These are phyloP conservation scores for Calycopis cecrops DNA, from an alignment of 1,140 invertebrate genomes.

Conservation along the genomic window DNA sequence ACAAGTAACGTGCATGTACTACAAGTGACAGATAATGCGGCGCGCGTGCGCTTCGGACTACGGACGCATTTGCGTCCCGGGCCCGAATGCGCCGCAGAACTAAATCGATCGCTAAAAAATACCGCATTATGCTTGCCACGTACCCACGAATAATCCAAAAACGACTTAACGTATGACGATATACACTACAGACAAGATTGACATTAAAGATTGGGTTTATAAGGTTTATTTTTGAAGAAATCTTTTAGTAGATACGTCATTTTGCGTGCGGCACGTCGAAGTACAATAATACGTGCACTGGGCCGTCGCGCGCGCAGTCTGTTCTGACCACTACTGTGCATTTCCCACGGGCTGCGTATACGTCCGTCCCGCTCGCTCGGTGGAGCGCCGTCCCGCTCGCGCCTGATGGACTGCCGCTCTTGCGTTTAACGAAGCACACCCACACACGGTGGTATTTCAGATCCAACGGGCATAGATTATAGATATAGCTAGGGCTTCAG, in stretches of 20 bases:
- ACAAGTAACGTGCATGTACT: conserved; percentile 32
- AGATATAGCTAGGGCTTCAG: conserved; percentile 38
- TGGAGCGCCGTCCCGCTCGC: conserved; percentile 45
- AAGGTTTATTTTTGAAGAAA: conserved; percentile 22
- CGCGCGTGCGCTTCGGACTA: conserved; percentile 51
- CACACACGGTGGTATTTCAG: conserved; percentile 71
- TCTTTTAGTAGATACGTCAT: conserved; percentile 43
- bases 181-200: conserved; percentile 31
- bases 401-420: conserved; percentile 67
- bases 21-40: no score
- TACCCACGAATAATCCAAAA: conserved; percentile 43
- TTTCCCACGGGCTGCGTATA: conserved; percentile 71
- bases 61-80: conserved; percentile 60
- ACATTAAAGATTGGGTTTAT: conserved; percentile 32
- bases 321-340: conserved; percentile 76
- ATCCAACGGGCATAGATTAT: conserved; percentile 65
- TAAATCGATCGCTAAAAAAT: conserved; percentile 69
- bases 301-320: conserved; percentile 68
- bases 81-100: conserved; percentile 54
- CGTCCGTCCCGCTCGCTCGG: conserved; percentile 35
- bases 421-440: conserved; percentile 71
- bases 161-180: conserved; percentile 34
- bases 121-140: conserved; percentile 53
- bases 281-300: conserved; percentile 69
- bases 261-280: conserved; percentile 45